Percentiles rank a stretch among this genome's conserved stretches.
These are phyloP conservation scores for Nibea albiflora DNA, from an alignment of 2,113 vertebrate genomes.

Conservation along the genomic window DNA sequence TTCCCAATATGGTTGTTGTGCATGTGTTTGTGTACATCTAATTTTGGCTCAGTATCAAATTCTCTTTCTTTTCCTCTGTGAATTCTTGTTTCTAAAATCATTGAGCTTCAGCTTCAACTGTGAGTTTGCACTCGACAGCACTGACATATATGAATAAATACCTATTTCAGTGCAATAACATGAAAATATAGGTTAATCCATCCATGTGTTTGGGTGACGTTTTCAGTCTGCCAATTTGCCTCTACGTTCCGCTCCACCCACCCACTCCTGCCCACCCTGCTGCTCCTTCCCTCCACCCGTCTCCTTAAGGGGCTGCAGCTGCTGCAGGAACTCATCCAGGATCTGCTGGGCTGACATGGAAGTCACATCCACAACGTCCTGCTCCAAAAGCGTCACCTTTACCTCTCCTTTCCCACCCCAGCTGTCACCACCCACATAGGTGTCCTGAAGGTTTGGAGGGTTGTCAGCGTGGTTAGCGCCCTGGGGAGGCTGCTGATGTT, in stretches of 20 bases:
- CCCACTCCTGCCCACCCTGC: constrained; percentile 43
- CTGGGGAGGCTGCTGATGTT: constrained; percentile 27
- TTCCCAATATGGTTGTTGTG: not conserved
- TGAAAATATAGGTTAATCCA: not conserved
- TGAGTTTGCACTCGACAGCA: constrained; percentile 8
- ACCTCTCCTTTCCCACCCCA: constrained; percentile 37
- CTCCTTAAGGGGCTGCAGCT: constrained; percentile 64
- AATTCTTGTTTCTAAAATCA: not conserved
- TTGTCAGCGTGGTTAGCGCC: constrained; percentile 35
- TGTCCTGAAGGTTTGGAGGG: constrained; percentile 30
- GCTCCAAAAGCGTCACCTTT: constrained; percentile 46
- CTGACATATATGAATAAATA: constrained; percentile 13
- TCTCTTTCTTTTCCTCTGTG: not conserved
- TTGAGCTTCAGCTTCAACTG: not conserved
- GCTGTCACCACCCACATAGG: constrained; percentile 33
- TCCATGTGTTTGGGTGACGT: constrained; percentile 5
- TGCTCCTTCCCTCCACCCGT: constrained; percentile 47
- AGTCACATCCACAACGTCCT: constrained; percentile 51
- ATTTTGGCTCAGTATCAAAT: not conserved
- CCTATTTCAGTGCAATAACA: not conserved
- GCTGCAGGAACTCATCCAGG: constrained; percentile 80
- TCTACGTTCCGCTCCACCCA: constrained; percentile 19
- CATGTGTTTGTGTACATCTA: not conserved
- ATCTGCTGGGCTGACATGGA: constrained; percentile 78
- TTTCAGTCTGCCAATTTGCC: constrained; percentile 53